These are phyloP conservation scores for Mamestra configurata DNA, from an alignment of 1,140 invertebrate species.

Conservation along the genomic window DNA sequence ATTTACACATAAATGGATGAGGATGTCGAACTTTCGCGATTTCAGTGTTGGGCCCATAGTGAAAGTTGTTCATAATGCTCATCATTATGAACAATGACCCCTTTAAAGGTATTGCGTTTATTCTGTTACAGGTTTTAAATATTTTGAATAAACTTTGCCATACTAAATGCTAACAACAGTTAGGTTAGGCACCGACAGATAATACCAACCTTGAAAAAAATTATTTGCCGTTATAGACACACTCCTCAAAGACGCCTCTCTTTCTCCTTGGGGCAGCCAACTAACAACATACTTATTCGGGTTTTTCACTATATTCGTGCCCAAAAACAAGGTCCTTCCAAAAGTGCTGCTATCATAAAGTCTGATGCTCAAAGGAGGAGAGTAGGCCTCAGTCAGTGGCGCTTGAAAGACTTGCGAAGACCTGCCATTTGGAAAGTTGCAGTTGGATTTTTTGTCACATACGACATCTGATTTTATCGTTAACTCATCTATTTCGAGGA, in stretches of 20 bases:
- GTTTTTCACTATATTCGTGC: conserved; percentile 84
- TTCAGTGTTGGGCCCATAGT: too few species aligned
- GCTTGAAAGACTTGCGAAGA: conserved; percentile 81
- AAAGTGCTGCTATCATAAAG: conserved; percentile 90
- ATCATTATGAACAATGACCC: too few species aligned
- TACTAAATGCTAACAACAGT: too few species aligned
- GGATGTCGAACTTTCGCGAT: too few species aligned
- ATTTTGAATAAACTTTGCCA: too few species aligned
- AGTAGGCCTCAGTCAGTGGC: conserved; percentile 84
- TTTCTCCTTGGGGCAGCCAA: conserved; percentile 73
- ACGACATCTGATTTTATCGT: conserved; percentile 88
- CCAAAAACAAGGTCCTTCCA: conserved; percentile 88
- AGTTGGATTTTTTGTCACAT: conserved; percentile 82
- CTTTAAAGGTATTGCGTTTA: too few species aligned
- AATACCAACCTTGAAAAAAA: conserved; percentile 67
- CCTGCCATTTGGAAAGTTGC: conserved; percentile 85
- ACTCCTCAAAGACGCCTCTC: conserved; percentile 64
- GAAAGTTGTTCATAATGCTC: too few species aligned
- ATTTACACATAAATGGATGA: too few species aligned
- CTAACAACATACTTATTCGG: conserved; percentile 74
- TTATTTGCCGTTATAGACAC: conserved; percentile 68
- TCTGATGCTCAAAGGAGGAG: conserved; percentile 88
- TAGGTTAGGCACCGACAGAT: too few species aligned
- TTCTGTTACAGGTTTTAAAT: too few species aligned
- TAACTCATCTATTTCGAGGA: conserved; percentile 88